A percentile compares a stretch with the other conserved stretches of the same genome.
These are phyloP conservation scores for Scolopax bukidnonensis DNA, from an alignment of 2,797 vertebrate species.

Conservation along the genomic window DNA sequence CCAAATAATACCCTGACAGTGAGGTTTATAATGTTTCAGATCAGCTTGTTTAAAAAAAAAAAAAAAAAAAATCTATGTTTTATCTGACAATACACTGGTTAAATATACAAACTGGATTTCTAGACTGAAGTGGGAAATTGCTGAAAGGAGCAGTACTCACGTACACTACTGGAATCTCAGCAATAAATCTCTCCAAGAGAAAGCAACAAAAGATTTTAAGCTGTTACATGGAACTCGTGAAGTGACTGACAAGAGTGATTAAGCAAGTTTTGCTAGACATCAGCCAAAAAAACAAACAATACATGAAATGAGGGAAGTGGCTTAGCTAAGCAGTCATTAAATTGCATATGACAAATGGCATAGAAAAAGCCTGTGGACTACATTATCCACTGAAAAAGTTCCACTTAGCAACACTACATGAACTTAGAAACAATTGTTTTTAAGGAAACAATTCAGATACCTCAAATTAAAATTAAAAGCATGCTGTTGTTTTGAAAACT, in stretches of 20 bases:
- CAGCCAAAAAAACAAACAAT: constrained; percentile 68
- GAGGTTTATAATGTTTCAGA: constrained; percentile 14
- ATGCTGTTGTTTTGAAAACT: constrained; percentile 59
- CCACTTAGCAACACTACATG: constrained; percentile 54
- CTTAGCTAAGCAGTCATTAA: constrained; percentile 59
- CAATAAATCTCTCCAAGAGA: constrained; percentile 59
- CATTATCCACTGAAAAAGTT: constrained; percentile 62
- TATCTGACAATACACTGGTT: constrained; percentile 33
- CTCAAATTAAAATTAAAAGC: constrained; percentile 67
- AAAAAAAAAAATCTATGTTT: neutral
- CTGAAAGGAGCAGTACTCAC: constrained; percentile 53
- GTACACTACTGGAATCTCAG: constrained; percentile 52
- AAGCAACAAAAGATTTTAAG: constrained; percentile 43
- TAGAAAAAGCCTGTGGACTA: constrained; percentile 40
- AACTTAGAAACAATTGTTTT: constrained; percentile 57
- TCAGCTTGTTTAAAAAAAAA: constrained; percentile 5
- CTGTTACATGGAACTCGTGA: neutral
- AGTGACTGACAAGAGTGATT: constrained; percentile 26
- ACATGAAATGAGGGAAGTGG: constrained; percentile 54
- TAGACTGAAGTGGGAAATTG: constrained; percentile 52
- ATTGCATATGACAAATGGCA: constrained; percentile 59
- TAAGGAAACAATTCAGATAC: constrained; percentile 53
- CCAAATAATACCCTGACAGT: neutral
- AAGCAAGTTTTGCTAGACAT: constrained; percentile 62
- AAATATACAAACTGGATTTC: constrained; percentile 66